Percentiles rank a stretch among this genome's conserved stretches.
phyloP scores from a whole-genome alignment of 2,888 invertebrate genomes.

The Epirrita christyi region DNA sequence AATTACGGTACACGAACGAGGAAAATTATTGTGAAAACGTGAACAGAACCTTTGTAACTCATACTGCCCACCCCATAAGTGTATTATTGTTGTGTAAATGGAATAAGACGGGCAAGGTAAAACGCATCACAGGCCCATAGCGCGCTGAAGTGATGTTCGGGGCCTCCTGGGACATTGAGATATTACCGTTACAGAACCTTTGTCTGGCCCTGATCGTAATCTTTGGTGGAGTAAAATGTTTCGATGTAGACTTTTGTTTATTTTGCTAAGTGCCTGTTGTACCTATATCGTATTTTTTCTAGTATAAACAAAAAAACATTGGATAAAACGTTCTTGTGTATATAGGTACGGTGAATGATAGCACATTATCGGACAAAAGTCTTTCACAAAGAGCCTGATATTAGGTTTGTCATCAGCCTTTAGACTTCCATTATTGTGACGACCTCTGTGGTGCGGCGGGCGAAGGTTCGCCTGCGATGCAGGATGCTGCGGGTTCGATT shows the following conservation, averaged over 20 bases:
- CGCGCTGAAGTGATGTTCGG: neutral
- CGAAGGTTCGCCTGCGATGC: too few relatives aligned
- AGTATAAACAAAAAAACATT: neutral
- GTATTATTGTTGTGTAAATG: slow-evolving; percentile 12
- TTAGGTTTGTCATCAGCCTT: too few relatives aligned
- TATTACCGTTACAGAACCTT: slow-evolving; percentile 12
- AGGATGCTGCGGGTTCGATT: too few relatives aligned
- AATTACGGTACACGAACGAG: neutral
- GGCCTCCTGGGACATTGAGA: slow-evolving; percentile 9
- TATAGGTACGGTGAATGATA: too few relatives aligned
- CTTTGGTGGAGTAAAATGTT: slow-evolving; percentile 4
- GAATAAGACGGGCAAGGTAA: slow-evolving; percentile 6
- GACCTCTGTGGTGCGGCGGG: too few relatives aligned
- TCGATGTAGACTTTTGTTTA: neutral
- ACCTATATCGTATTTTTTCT: too few relatives aligned
- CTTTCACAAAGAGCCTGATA: too few relatives aligned
- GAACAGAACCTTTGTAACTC: neutral
- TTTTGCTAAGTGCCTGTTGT: neutral
- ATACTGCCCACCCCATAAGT: neutral
- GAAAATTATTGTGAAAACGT: neutral
- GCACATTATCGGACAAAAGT: too few relatives aligned
- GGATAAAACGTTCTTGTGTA: too few relatives aligned
- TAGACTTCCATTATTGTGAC: too few relatives aligned
- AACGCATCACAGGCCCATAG: slow-evolving; percentile 7
- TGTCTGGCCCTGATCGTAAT: slow-evolving; percentile 4